Evolutionary conservation across 1,140 invertebrate genomes (phyloP), one percentile per base, ranked within the genome.

Genomic region (Gonatopus flavifemur): DNA sequence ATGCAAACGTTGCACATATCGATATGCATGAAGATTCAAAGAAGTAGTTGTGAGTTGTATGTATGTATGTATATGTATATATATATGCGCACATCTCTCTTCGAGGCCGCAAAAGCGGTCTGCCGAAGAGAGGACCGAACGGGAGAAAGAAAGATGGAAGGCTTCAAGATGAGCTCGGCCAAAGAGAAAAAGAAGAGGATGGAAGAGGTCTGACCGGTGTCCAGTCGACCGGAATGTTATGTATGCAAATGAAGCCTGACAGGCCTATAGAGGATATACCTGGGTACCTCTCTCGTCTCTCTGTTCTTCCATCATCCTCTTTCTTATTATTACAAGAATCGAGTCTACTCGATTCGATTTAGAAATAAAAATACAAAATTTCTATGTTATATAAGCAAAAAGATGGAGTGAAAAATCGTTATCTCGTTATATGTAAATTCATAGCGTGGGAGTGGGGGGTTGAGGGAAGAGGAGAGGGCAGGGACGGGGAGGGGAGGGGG

Each of bases 171-270:
- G n/a, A n/a, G n/a, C n/a, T n/a, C n/a, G n/a, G n/a, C 8, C n/a
- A 28, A 39, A 55, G 48, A 32, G 18, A 47, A 43, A 31, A 19
- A 20, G 22, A 28, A 35, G 21, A 35, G 43, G 41, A 45, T 50
- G 55, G 65, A 69, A 66, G 68, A 65, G 59, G 59, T 69, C 56
- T 70, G 71, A 74, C 70, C 71, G 67, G 69, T 72, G 73, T 72
- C 72, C 72, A 73, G 71, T 72, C 72, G 67, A 75, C 64, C 76
- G 75, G 72, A 78, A 77, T 75, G 72, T 76, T 78, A 76, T 77
- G 72, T 75, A 77, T 78, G 76, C 74, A 78, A 78, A 78, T 77
- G 68, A 78, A 64, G 52, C 22, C 65, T 69, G 72, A 76, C 67
- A 67, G 66, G 65, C 70, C 65, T 72, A 66, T 66, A 67, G n/a